A percentile compares a stretch with the other conserved stretches of the same genome.
Conservation (phyloP, 2,888 invertebrate species). For the Agrotis clavis region DNA sequence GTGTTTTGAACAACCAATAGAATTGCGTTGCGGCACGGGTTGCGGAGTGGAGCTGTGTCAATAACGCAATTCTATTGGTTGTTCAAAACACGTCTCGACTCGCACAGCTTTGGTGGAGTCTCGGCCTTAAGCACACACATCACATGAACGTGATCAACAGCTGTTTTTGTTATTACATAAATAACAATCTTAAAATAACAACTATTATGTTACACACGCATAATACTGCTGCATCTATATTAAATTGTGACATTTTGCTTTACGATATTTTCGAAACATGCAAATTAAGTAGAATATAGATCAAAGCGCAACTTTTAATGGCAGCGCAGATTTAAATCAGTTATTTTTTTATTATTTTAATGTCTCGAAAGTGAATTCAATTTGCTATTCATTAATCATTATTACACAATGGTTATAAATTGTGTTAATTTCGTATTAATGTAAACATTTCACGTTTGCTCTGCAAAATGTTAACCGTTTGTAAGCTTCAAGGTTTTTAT, state of each 20-base stretch:
- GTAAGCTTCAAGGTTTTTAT: background rate
- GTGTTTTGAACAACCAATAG: too few species aligned
- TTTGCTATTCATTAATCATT: constrained; percentile 19
- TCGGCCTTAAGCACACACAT: background rate
- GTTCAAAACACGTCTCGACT: too few species aligned
- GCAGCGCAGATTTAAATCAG: constrained; percentile 8
- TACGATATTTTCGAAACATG: constrained; percentile 37
- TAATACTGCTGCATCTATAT: constrained; percentile 20
- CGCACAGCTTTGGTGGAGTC: too few species aligned
- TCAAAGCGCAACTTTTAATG: constrained; percentile 43
- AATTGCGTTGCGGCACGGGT: too few species aligned
- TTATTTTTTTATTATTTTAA: constrained; percentile 2
- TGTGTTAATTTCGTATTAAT: constrained; percentile 6
- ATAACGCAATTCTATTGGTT: too few species aligned
- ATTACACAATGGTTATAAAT: constrained; percentile 27
- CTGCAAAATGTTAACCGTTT: background rate
- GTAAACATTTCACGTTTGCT: background rate
- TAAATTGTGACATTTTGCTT: constrained; percentile 21
- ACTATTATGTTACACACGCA: constrained; percentile 17
- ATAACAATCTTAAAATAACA: constrained; percentile 7
- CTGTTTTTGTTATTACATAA: constrained; percentile 33
- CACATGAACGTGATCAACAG: background rate
- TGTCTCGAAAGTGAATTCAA: constrained; percentile 33
- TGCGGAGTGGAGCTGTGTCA: too few species aligned
- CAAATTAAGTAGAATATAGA: constrained; percentile 32